Percentiles rank a stretch among this genome's conserved stretches.
Evolutionary conservation across 2,888 invertebrate species (phyloP).

Genomic region (Lasioglossum calceatum): DNA sequence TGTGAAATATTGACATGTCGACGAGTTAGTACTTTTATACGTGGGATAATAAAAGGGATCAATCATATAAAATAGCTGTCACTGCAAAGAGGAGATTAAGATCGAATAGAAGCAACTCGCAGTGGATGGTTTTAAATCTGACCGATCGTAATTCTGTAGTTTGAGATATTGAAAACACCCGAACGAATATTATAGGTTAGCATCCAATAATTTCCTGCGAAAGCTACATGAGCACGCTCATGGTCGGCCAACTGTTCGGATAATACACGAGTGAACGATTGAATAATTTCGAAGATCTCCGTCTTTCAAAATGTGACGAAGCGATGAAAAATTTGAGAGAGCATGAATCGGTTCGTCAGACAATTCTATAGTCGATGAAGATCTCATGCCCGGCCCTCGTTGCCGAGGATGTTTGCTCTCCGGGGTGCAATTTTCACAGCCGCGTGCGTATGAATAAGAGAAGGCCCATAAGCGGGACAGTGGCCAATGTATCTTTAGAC

Average conservation of each 20-base stretch:
- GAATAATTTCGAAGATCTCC: neutral
- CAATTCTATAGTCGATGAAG: neutral
- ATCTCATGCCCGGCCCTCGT: neutral
- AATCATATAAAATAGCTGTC: too few relatives aligned
- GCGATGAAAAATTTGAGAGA: neutral
- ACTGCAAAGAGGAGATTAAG: too few relatives aligned
- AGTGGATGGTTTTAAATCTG: too few relatives aligned
- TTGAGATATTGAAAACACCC: too few relatives aligned
- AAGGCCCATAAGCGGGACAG: slow-evolving; percentile 1
- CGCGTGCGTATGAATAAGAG: neutral
- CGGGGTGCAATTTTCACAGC: slow-evolving; percentile 1
- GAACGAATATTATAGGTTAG: too few relatives aligned
- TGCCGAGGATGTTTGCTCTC: neutral
- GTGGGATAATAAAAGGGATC: too few relatives aligned
- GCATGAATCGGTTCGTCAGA: neutral
- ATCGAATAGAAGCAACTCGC: too few relatives aligned
- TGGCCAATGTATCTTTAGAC: slow-evolving; percentile 7
- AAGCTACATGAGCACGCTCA: neutral
- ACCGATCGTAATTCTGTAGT: too few relatives aligned
- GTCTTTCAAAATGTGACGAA: neutral
- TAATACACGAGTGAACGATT: neutral
- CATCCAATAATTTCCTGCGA: too few relatives aligned
- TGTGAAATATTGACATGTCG: too few relatives aligned
- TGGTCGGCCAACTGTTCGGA: neutral
- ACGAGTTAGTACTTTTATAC: too few relatives aligned